Conservation (phyloP, 2,797 vertebrate genomes). For the Decapterus maruadsi region DNA sequence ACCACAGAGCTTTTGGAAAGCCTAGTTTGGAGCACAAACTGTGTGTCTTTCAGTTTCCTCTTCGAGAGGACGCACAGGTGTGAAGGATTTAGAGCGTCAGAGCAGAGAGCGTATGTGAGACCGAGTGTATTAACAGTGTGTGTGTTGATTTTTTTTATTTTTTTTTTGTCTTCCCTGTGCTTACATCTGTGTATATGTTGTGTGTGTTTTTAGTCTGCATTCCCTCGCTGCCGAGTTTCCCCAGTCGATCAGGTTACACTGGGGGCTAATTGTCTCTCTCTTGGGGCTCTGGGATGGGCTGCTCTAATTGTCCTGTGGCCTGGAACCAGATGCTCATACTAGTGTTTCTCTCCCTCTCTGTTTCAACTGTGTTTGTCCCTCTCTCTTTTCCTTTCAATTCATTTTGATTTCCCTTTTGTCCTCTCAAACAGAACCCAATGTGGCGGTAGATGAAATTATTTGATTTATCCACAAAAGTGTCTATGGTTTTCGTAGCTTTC, state of each 20-base stretch:
- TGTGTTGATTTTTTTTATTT: slow-evolving; percentile 35
- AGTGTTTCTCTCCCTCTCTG: slow-evolving; percentile 42
- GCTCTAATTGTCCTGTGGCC: slow-evolving; percentile 81
- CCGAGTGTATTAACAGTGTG: slow-evolving; percentile 32
- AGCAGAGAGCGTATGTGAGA: slow-evolving; percentile 44
- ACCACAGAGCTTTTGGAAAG: slow-evolving; percentile 36
- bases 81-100: slow-evolving; percentile 79
- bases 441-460: not conserved
- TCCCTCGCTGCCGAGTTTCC: slow-evolving; percentile 70
- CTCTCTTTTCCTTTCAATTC: slow-evolving; percentile 18
- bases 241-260: slow-evolving; percentile 82
- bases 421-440: slow-evolving; percentile 6
- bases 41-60: slow-evolving; percentile 69
- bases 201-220: slow-evolving; percentile 52
- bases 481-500: not conserved
- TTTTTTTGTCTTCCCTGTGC: not conserved
- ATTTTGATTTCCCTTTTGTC: slow-evolving; percentile 29
- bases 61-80: slow-evolving; percentile 75
- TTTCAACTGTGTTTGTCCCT: slow-evolving; percentile 34
- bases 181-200: slow-evolving; percentile 45
- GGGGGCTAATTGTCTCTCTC: slow-evolving; percentile 83
- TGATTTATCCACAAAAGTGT: not conserved
- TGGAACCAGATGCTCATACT: slow-evolving; percentile 80
- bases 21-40: slow-evolving; percentile 27
- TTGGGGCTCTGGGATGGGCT: slow-evolving; percentile 78